These are phyloP conservation scores for Cryptocheilus praepositus DNA, from an alignment of 2,888 invertebrate genomes.

Conservation along the genomic window DNA sequence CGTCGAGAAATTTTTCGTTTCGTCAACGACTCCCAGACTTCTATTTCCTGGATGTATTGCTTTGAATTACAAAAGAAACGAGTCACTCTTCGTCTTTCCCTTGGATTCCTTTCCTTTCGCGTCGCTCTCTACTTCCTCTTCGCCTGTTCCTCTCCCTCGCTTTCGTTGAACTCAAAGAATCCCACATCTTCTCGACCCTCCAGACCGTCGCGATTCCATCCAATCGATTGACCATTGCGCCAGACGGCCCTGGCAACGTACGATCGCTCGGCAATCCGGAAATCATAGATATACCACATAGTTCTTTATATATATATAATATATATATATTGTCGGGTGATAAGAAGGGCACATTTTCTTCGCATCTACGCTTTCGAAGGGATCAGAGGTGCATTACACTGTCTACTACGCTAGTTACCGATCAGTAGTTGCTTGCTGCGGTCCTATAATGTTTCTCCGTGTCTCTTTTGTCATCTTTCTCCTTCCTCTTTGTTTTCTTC, in stretches of 20 bases:
- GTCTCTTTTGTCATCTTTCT: constrained; percentile 27
- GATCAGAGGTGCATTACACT: constrained; percentile 33
- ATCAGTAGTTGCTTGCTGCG: constrained; percentile 8
- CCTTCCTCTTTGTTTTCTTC: constrained; percentile 35
- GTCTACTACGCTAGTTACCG: constrained; percentile 36
- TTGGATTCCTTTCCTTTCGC: no score
- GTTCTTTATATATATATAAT: constrained; percentile 35
- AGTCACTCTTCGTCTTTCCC: not conserved
- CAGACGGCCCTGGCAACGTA: constrained; percentile 2
- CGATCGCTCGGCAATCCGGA: constrained; percentile 41
- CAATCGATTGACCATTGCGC: no score
- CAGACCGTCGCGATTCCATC: not conserved
- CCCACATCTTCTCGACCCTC: not conserved
- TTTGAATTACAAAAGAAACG: constrained; percentile 12
- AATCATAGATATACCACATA: constrained; percentile 29
- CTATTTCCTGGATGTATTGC: constrained; percentile 15
- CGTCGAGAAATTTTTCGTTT: constrained; percentile 4
- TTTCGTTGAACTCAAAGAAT: not conserved
- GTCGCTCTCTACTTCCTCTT: not conserved
- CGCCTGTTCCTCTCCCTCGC: not conserved
- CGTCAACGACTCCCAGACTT: not conserved
- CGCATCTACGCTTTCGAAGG: constrained; percentile 45
- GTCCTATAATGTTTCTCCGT: constrained; percentile 44
- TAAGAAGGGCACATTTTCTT: constrained; percentile 50
- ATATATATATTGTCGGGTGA: constrained; percentile 62